A percentile compares a stretch with the other conserved stretches of the same genome.
phyloP scores from a whole-genome alignment of 35 echinoderm and acorn worm species.

The Ophioderma brevispina region DNA sequence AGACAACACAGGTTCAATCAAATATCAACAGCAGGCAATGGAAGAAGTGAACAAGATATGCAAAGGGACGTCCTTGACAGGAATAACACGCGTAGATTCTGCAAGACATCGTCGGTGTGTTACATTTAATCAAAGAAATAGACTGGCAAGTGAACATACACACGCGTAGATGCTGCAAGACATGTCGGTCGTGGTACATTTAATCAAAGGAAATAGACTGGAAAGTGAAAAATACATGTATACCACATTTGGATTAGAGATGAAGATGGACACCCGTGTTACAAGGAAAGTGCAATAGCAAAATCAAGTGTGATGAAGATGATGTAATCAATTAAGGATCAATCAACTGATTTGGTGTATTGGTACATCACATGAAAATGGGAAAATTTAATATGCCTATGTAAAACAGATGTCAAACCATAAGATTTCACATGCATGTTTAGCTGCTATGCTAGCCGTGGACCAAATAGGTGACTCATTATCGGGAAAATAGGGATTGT shows the following conservation, averaged over 20 bases:
- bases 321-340: background rate
- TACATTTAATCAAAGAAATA: background rate
- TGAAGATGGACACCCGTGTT: background rate
- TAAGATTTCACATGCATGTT: no score
- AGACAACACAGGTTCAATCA: background rate
- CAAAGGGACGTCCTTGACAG: background rate
- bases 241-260: no score
- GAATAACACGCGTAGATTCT: background rate
- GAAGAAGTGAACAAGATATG: background rate
- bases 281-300: background rate
- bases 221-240: no score
- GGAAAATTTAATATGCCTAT: background rate
- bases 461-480: no score
- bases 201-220: no score
- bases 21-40: slow-evolving; percentile 1
- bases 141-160: background rate
- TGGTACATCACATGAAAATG: background rate
- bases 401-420: background rate
- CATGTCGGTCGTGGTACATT: no score
- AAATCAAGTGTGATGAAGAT: background rate
- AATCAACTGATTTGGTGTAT: background rate
- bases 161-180: no score
- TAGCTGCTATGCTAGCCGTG: no score
- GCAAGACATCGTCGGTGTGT: slow-evolving; percentile 1
- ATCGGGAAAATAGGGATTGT: no score